Percentiles rank a stretch among this genome's conserved stretches.
Conservation (phyloP, 2,888 invertebrate species). For the Orthonevra nobilis region DNA sequence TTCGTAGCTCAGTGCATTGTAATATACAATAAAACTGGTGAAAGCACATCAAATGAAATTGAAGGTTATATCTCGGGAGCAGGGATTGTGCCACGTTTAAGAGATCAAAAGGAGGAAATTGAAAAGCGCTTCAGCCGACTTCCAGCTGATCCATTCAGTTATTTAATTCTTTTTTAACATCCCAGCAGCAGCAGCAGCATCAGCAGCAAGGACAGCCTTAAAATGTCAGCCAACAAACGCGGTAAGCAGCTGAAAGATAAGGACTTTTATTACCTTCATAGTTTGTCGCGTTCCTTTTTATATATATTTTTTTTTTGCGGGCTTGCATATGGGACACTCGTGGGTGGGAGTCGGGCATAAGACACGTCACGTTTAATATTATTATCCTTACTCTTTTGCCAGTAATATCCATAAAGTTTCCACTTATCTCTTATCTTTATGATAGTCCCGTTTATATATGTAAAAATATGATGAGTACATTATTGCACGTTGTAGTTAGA, state of each 20-base stretch:
- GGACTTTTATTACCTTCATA: slow-evolving; percentile 60
- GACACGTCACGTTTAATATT: slow-evolving; percentile 64
- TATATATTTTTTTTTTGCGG: slow-evolving; percentile 13
- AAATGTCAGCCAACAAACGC: slow-evolving; percentile 18
- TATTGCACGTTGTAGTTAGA: slow-evolving; percentile 16
- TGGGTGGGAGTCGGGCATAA: slow-evolving; percentile 17
- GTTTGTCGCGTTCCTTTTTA: slow-evolving; percentile 19
- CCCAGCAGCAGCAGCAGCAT: slow-evolving; percentile 17
- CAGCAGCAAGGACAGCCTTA: slow-evolving; percentile 11
- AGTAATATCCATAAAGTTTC: slow-evolving; percentile 66
- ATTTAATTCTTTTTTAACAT: slow-evolving; percentile 68
- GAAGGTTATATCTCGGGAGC: slow-evolving; percentile 42
- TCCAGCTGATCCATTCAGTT: slow-evolving; percentile 58
- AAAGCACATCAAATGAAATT: slow-evolving; percentile 48
- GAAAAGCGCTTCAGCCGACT: slow-evolving; percentile 21
- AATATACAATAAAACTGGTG: slow-evolving; percentile 60
- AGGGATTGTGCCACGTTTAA: neutral
- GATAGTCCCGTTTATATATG: slow-evolving; percentile 53
- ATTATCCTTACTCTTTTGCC: slow-evolving; percentile 69
- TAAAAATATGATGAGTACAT: slow-evolving; percentile 48
- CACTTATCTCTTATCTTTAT: slow-evolving; percentile 70
- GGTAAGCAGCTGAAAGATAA: slow-evolving; percentile 56
- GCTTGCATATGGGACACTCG: neutral
- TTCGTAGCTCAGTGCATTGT: slow-evolving; percentile 39
- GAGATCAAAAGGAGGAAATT: slow-evolving; percentile 47